phyloP scores from a whole-genome alignment of 2,113 vertebrate species.

The Eulemur rufifrons region DNA sequence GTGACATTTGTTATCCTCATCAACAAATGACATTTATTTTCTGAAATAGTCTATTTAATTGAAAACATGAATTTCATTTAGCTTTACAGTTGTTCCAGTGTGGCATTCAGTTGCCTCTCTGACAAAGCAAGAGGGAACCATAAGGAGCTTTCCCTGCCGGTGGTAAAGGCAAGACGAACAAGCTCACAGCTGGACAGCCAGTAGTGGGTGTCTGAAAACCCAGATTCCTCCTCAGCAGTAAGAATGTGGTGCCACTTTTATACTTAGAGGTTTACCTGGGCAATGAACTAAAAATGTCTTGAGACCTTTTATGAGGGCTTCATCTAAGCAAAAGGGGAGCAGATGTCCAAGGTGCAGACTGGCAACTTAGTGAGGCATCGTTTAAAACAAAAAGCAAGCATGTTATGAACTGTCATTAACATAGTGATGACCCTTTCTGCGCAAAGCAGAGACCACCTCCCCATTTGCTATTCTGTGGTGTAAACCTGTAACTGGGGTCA shows the following conservation, averaged over 20 bases:
- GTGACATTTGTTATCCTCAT: no score
- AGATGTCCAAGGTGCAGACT: neutral
- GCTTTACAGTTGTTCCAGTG: neutral
- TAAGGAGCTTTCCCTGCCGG: neutral
- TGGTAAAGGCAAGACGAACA: neutral
- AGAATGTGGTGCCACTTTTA: neutral
- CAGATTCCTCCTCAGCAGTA: neutral
- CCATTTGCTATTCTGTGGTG: neutral
- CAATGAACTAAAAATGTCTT: neutral
- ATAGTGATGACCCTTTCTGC: neutral
- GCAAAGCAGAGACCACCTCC: neutral
- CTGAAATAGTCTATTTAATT: neutral
- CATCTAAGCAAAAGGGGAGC: neutral
- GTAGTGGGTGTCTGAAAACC: rapidly evolving
- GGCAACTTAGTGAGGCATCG: neutral
- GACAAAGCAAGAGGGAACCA: neutral
- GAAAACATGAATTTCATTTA: neutral
- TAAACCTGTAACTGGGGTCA: neutral
- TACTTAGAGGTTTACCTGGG: neutral
- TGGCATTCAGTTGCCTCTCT: neutral
- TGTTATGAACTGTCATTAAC: neutral
- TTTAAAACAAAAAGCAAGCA: neutral
- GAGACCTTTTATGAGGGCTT: neutral
- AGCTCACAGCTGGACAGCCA: neutral
- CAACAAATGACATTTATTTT: neutral